Evolutionary conservation across 2,113 vertebrate genomes (phyloP).

Genomic region (Paramisgurnus dabryanus): DNA sequence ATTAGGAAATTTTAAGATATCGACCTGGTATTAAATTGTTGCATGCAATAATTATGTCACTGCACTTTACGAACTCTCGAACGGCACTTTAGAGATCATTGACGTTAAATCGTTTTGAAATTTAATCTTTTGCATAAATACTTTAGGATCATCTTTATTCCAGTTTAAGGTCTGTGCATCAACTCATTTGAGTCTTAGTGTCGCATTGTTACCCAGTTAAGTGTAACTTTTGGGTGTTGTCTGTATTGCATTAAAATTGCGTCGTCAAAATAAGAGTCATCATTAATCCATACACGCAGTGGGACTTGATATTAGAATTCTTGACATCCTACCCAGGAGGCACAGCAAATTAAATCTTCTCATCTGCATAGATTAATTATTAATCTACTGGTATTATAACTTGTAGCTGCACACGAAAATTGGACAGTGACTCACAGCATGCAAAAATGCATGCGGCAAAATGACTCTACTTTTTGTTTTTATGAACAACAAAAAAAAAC

Average conservation of each 20-base stretch:
- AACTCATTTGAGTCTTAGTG: no score
- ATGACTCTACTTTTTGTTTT: not conserved
- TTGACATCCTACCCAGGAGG: slow-evolving; percentile 27
- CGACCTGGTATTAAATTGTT: slow-evolving; percentile 12
- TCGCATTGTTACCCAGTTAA: no score
- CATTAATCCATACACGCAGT: slow-evolving; percentile 3
- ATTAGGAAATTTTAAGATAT: not conserved
- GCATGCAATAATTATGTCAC: slow-evolving; percentile 1
- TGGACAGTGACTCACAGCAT: slow-evolving; percentile 23
- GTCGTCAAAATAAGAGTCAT: not conserved
- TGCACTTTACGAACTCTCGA: not conserved
- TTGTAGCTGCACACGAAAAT: slow-evolving; percentile 31
- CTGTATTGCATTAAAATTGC: not conserved
- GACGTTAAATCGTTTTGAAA: not conserved
- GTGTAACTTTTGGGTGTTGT: not conserved
- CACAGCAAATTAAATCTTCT: slow-evolving; percentile 22
- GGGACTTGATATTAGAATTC: slow-evolving; percentile 13
- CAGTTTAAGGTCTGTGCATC: not conserved
- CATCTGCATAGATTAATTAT: slow-evolving; percentile 36
- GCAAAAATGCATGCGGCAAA: slow-evolving; percentile 5
- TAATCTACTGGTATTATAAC: slow-evolving; percentile 42
- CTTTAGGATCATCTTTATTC: not conserved
- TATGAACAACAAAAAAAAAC: slow-evolving; percentile 1
- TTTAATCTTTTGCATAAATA: not conserved
- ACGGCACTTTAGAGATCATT: no score